These are phyloP conservation scores for Allygus modestus DNA, from an alignment of 2,888 invertebrate genomes.

Conservation along the genomic window DNA sequence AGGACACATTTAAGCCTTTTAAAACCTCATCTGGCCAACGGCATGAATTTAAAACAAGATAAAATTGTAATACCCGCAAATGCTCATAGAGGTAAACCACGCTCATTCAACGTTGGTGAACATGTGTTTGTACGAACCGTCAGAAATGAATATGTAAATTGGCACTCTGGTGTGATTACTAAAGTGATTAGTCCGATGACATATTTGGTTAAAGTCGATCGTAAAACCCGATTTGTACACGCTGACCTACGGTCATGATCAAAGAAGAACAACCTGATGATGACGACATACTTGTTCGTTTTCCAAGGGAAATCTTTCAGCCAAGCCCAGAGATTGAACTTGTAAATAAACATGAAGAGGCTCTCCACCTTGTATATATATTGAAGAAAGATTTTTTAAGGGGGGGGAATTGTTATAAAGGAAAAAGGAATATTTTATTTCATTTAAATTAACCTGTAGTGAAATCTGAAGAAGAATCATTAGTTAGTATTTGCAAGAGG, in stretches of 20 bases:
- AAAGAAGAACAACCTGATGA: not conserved
- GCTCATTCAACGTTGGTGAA: not conserved
- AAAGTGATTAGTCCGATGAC: conserved; percentile 10
- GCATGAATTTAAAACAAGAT: conserved; percentile 6
- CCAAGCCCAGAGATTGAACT: not conserved
- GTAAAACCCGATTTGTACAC: conserved; percentile 4
- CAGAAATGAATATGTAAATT: conserved; percentile 22
- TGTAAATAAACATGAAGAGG: not conserved
- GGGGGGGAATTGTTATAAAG: conserved; percentile 1
- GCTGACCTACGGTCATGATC: not conserved
- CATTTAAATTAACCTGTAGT: not conserved
- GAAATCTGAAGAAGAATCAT: no score
- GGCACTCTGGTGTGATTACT: not conserved
- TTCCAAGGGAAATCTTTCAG: not conserved
- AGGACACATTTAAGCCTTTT: conserved; percentile 15
- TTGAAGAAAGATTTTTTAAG: not conserved
- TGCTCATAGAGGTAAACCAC: not conserved
- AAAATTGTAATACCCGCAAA: conserved; percentile 1
- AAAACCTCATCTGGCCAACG: conserved; percentile 11
- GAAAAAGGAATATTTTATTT: not conserved
- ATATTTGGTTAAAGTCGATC: conserved; percentile 34
- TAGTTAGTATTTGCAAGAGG: no score
- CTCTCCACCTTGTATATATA: not conserved
- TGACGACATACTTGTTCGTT: not conserved
- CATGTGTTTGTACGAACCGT: conserved; percentile 1